phyloP scores from a whole-genome alignment of 1,140 invertebrate genomes.

The Ceratosolen fusciceps region DNA sequence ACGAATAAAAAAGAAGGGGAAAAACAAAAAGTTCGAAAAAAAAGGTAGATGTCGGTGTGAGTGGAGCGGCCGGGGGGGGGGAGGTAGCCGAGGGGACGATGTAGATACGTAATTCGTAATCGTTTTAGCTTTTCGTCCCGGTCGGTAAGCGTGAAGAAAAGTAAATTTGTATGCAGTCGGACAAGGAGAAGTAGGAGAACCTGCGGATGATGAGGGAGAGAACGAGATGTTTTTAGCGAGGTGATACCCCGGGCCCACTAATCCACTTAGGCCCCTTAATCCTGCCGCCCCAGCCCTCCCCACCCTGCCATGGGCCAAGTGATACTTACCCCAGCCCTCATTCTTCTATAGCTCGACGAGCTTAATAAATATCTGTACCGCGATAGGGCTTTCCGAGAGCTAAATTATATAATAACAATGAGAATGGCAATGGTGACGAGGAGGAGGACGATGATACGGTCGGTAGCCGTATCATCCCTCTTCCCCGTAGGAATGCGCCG shows the following conservation, averaged over 20 bases:
- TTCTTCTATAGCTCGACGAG: neutral
- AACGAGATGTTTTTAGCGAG: neutral
- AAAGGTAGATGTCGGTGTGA: too few relatives aligned
- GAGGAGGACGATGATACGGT: too few relatives aligned
- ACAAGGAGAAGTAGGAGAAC: neutral
- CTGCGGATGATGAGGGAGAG: too few relatives aligned
- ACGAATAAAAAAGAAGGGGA: too few relatives aligned
- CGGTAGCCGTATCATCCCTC: too few relatives aligned
- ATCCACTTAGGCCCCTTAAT: conserved; percentile 1
- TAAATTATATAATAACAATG: neutral
- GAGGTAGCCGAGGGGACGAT: too few relatives aligned
- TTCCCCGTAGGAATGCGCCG: too few relatives aligned
- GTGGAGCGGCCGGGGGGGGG: too few relatives aligned
- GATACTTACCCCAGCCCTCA: neutral
- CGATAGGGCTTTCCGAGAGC: neutral
- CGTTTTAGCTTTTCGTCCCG: conserved; percentile 39
- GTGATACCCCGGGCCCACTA: neutral
- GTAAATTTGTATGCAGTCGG: conserved; percentile 31
- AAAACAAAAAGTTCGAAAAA: neutral
- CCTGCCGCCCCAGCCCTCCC: too few relatives aligned
- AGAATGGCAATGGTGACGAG: neutral
- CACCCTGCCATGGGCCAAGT: neutral
- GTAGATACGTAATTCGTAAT: conserved; percentile 1
- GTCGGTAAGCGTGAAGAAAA: conserved; percentile 10
- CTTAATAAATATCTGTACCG: neutral